phyloP scores from a whole-genome alignment of 2,797 vertebrate species.

The Siniperca undulata region DNA sequence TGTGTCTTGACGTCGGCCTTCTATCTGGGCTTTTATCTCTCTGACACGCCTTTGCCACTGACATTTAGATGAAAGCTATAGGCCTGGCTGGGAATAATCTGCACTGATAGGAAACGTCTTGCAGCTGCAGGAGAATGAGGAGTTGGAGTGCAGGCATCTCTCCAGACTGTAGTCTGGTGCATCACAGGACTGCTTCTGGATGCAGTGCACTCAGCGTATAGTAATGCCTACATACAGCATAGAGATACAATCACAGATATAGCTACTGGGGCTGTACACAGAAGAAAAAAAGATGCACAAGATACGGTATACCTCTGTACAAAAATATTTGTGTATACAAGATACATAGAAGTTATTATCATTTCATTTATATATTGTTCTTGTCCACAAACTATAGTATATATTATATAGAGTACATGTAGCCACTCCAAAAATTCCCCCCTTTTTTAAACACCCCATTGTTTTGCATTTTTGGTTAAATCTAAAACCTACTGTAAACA shows the following conservation, averaged over 20 bases:
- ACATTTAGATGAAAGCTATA: constrained; percentile 81
- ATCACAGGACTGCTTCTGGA: constrained; percentile 44
- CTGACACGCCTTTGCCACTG: constrained; percentile 70
- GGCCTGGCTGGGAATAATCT: constrained; percentile 72
- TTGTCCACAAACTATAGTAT: not conserved
- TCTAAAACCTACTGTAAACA: constrained; percentile 19
- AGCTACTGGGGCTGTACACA: constrained; percentile 35
- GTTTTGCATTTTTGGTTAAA: constrained; percentile 23
- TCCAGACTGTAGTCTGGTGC: constrained; percentile 35
- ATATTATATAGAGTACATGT: not conserved
- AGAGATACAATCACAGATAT: constrained; percentile 63
- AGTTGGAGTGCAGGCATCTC: constrained; percentile 58
- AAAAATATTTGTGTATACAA: constrained; percentile 27
- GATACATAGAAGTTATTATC: constrained; percentile 31
- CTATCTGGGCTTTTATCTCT: constrained; percentile 77
- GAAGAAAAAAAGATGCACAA: constrained; percentile 41
- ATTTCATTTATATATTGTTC: constrained; percentile 11
- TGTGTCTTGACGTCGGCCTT: constrained; percentile 47
- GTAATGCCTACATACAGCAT: constrained; percentile 30
- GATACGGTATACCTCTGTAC: constrained; percentile 17
- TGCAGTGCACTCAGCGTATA: constrained; percentile 19
- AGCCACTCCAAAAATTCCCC: not conserved
- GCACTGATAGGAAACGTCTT: constrained; percentile 66
- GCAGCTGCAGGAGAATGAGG: constrained; percentile 55
- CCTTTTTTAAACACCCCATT: not conserved